These are phyloP conservation scores for Ailuropoda melanoleuca DNA, from an alignment of 2,113 vertebrate genomes.

Conservation along the genomic window DNA sequence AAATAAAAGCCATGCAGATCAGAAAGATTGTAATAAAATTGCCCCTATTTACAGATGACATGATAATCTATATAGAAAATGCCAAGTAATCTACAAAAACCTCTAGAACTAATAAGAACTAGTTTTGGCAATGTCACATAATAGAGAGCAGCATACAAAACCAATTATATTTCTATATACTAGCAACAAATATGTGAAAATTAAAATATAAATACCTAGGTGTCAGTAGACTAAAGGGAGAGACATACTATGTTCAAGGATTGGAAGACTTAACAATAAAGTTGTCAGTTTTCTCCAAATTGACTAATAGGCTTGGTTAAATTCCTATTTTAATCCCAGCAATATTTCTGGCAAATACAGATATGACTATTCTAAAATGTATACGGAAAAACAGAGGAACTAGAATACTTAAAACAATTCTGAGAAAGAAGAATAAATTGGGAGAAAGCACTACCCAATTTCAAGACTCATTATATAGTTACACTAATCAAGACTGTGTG, in stretches of 20 bases:
- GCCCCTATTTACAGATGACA: not conserved
- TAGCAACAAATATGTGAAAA: not conserved
- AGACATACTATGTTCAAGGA: not conserved
- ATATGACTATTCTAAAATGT: not conserved
- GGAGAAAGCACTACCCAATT: not conserved
- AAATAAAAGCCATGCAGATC: not conserved
- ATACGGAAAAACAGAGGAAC: not conserved
- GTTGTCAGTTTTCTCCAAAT: not conserved
- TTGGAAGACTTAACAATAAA: not conserved
- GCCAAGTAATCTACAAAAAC: not conserved
- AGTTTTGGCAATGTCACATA: not conserved
- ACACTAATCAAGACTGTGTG: rapidly evolving
- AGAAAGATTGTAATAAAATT: not conserved
- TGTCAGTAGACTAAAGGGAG: not conserved
- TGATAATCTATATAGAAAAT: not conserved
- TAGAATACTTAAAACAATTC: not conserved
- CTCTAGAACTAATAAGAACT: not conserved
- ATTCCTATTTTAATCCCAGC: not conserved
- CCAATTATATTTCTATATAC: not conserved
- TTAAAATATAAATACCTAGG: not conserved
- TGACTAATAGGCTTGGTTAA: not conserved
- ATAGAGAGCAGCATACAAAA: not conserved
- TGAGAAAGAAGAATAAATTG: not conserved
- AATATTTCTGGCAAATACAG: not conserved
- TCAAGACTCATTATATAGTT: not conserved